A percentile compares a stretch with the other conserved stretches of the same genome.
Evolutionary conservation across 2,888 invertebrate species (phyloP).

Genomic region (Julus scandinavius): DNA sequence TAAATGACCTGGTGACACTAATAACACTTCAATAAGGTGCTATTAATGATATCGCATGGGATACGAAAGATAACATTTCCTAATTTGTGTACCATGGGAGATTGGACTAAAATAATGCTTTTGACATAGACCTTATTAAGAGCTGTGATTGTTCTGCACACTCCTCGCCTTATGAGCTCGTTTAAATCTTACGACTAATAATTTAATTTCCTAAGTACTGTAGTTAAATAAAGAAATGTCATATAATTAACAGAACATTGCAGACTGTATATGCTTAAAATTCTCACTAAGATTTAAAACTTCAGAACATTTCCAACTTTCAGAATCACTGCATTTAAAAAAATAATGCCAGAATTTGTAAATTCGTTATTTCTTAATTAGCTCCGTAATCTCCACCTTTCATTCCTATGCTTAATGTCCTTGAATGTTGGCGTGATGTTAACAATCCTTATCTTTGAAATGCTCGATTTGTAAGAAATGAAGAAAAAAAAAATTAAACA

Average conservation of each 20-base stretch:
- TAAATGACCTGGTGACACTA: slow-evolving; percentile 34
- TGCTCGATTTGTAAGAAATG: slow-evolving; percentile 17
- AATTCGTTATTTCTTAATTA: neutral
- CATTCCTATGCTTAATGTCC: neutral
- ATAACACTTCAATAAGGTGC: slow-evolving; percentile 19
- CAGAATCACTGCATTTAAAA: neutral
- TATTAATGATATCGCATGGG: neutral
- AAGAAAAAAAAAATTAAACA: neutral
- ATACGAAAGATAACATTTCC: neutral
- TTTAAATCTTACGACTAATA: no score
- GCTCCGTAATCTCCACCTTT: neutral
- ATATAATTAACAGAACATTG: neutral
- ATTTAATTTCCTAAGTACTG: no score
- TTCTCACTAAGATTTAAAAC: no score
- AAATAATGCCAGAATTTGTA: neutral
- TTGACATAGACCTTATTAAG: neutral
- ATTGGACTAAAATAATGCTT: neutral
- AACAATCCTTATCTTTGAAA: neutral
- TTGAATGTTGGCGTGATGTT: neutral
- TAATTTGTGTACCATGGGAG: neutral
- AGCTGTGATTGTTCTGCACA: neutral
- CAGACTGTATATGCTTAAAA: no score
- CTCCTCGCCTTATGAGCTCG: no score
- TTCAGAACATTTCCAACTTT: no score
- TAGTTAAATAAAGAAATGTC: neutral